Base-by-base conservation (phyloP, 2,113 vertebrate genomes). In the Oryzias melastigma region DNA sequence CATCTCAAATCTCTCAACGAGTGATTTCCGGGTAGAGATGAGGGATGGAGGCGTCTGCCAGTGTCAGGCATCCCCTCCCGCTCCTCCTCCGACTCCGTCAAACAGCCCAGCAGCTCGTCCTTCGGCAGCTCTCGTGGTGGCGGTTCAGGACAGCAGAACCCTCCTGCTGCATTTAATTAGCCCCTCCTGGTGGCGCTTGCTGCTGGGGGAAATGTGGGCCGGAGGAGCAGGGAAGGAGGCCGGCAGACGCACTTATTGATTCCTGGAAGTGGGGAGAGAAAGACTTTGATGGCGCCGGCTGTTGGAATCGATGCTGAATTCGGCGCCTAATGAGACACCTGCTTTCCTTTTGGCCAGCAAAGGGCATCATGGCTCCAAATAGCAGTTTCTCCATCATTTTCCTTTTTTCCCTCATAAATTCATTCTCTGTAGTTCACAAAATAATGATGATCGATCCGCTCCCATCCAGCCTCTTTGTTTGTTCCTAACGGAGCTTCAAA, bases 321-420 rank as follows among this genome's bases (percentile, higher is more conserved):
- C 87, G 82, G 79, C 52, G 45, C 88, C 84, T 91, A 90, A 92
- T 89, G 86, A 92, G 89, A 86, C 87, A 80, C 89, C 85, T 87
- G 81, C 69, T 73, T 83, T 85, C 40, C 65, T 74, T 78, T 80
- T 72, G 75, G 77, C 76, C 58, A 58, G 62, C 57, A 58, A 87
- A 86, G 77, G 81, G 61, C 82, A 75, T 83, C 63, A 77, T 74
- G 63, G 69, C 71, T 77, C 75, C 73, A 68, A 81, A 80, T 79
- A 83, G 81, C 75, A 78, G 57, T 80, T 80, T 72, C 68, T 81
- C 49, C 57, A 47, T 71, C 59, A 59, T 52, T 70, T 53, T 80
- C 53, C 58, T 52, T 53, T 78, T 58, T 58, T 41, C 49, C 29
- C 65, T 85, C 62, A 80, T 79, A 73, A 58, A 72, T 76, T 74